Evolutionary conservation across 2,113 vertebrate genomes (phyloP).

Genomic region (Rana temporaria): DNA sequence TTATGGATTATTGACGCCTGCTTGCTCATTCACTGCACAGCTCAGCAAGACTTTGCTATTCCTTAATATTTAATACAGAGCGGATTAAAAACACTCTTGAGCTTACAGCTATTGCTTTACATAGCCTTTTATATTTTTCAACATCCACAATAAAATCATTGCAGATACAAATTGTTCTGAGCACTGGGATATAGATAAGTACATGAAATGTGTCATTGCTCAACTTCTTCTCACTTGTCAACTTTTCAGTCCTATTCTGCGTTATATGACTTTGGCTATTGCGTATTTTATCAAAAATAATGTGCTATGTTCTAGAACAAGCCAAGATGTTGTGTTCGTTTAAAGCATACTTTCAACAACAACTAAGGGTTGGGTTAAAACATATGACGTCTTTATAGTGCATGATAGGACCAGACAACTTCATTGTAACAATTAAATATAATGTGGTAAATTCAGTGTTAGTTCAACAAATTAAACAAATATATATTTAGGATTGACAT

Average conservation of each 20-base stretch:
- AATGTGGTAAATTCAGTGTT: background rate
- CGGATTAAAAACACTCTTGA: constrained; percentile 48
- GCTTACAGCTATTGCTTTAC: constrained; percentile 29
- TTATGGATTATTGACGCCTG: constrained; percentile 45
- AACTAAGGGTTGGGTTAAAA: background rate
- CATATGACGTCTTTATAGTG: background rate
- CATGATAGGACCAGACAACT: background rate
- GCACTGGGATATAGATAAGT: constrained; percentile 39
- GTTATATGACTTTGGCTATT: background rate
- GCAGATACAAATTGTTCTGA: constrained; percentile 40
- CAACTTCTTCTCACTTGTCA: constrained; percentile 2
- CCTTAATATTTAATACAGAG: constrained; percentile 57
- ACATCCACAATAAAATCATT: constrained; percentile 32
- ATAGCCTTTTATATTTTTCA: constrained; percentile 24
- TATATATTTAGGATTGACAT: no score
- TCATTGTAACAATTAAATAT: background rate
- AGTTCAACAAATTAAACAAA: background rate
- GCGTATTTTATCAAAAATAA: constrained; percentile 6
- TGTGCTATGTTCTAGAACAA: background rate
- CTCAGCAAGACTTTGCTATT: constrained; percentile 44
- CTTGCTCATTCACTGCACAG: constrained; percentile 44
- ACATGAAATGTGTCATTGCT: constrained; percentile 39
- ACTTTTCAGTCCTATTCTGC: constrained; percentile 1
- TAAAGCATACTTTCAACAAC: background rate
- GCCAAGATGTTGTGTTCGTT: constrained; percentile 5